These are phyloP conservation scores for Martes martes DNA, from an alignment of 2,113 vertebrate genomes.

Conservation along the genomic window DNA sequence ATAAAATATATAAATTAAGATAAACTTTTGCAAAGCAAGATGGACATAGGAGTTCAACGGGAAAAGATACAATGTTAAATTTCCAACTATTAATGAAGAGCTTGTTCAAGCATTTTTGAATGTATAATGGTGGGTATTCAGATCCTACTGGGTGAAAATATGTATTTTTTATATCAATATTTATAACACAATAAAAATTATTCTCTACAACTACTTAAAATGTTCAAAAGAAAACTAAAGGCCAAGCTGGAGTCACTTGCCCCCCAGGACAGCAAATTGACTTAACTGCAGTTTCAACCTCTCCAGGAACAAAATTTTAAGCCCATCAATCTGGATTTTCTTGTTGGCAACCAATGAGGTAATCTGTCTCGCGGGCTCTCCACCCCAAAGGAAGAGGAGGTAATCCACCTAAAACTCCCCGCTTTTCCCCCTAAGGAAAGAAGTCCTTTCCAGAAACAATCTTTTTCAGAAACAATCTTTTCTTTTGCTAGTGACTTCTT, in stretches of 20 bases:
- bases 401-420: neutral
- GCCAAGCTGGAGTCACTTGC: neutral
- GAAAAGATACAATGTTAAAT: neutral
- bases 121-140: neutral
- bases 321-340: neutral
- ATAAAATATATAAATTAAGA: neutral
- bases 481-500: neutral
- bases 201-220: neutral
- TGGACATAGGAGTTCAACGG: neutral
- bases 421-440: neutral
- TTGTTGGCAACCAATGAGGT: neutral
- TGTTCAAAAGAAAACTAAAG: neutral
- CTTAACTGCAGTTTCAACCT: neutral
- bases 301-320: neutral
- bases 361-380: neutral
- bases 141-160: neutral
- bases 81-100: neutral
- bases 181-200: neutral
- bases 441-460: neutral
- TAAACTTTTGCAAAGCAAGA: neutral
- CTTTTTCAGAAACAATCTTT: neutral
- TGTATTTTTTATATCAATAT: neutral
- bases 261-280: neutral
- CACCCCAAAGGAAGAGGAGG: neutral
- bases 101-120: neutral